Percentiles rank a stretch among this genome's conserved stretches.
Conservation (phyloP, 2,888 invertebrate genomes). For the Gonocerus acuteangulatus region DNA sequence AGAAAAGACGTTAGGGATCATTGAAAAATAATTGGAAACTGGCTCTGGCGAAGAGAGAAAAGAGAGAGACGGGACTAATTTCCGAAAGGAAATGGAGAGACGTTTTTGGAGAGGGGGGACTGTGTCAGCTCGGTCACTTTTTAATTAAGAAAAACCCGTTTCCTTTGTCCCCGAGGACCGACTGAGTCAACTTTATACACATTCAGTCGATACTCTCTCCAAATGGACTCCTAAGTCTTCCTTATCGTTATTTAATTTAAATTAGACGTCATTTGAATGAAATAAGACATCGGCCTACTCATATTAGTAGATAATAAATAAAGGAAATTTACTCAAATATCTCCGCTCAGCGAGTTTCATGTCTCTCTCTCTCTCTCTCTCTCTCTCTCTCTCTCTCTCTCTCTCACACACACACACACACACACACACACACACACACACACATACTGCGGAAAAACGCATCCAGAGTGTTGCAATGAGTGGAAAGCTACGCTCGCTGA, state of each 20-base stretch:
- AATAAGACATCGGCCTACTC: too few species aligned
- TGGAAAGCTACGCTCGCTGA: too few species aligned
- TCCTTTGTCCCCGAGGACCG: background rate
- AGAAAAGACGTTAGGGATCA: conserved; percentile 22
- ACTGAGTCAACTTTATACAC: background rate
- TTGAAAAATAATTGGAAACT: conserved; percentile 34
- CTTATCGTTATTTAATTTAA: background rate
- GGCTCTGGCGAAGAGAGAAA: conserved; percentile 1
- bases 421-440: too few species aligned
- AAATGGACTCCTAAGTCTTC: background rate
- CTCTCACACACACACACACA: too few species aligned
- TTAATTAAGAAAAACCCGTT: conserved; percentile 7
- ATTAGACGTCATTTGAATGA: too few species aligned
- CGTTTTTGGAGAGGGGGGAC: conserved; percentile 7
- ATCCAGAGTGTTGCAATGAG: too few species aligned
- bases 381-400: too few species aligned
- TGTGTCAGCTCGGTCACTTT: background rate
- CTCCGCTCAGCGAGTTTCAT: too few species aligned
- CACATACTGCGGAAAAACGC: too few species aligned
- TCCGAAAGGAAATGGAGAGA: conserved; percentile 33
- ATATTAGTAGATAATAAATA: too few species aligned
- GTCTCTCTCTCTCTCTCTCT: too few species aligned
- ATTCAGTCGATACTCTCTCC: background rate
- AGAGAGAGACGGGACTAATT: conserved; percentile 26
- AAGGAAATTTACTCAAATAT: too few species aligned